Conservation (phyloP, 1,140 invertebrate species). For the Dufourea novaeangliae region DNA sequence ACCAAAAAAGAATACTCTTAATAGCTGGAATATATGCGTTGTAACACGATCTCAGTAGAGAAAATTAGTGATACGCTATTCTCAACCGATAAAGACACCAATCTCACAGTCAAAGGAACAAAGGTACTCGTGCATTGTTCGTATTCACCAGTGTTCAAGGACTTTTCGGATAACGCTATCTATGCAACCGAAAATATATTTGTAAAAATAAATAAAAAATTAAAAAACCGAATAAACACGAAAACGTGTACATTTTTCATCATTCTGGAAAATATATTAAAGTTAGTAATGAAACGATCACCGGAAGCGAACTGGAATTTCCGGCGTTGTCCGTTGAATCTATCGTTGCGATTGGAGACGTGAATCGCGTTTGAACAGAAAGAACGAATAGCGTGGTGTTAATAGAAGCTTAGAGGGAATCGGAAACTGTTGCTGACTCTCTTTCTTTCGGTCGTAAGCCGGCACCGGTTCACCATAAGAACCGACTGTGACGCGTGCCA, state of each 20-base stretch:
- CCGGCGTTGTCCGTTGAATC: constrained; percentile 44
- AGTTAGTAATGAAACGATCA: constrained; percentile 55
- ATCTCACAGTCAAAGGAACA: constrained; percentile 37
- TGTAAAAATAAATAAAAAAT: constrained; percentile 17
- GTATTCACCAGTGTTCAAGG: constrained; percentile 34
- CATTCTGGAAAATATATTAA: constrained; percentile 3
- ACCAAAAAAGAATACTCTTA: neutral
- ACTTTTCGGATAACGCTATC: neutral
- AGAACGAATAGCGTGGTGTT: constrained; percentile 45
- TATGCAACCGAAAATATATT: neutral
- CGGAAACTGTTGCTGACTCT: constrained; percentile 61
- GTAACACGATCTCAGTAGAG: neutral
- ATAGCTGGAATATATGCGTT: neutral
- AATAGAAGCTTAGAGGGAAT: constrained; percentile 55
- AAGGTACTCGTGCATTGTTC: constrained; percentile 49
- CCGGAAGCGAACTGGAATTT: constrained; percentile 55
- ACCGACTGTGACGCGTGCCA: constrained; percentile 66
- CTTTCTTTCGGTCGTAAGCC: constrained; percentile 67
- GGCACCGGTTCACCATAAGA: constrained; percentile 68
- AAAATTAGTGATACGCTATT: constrained; percentile 1
- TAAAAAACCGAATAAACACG: neutral
- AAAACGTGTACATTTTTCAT: neutral
- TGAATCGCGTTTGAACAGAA: constrained; percentile 24
- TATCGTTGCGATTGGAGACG: constrained; percentile 19
- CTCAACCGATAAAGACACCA: constrained; percentile 3